phyloP scores from a whole-genome alignment of 2,797 vertebrate genomes.

The Bradypus variegatus region DNA sequence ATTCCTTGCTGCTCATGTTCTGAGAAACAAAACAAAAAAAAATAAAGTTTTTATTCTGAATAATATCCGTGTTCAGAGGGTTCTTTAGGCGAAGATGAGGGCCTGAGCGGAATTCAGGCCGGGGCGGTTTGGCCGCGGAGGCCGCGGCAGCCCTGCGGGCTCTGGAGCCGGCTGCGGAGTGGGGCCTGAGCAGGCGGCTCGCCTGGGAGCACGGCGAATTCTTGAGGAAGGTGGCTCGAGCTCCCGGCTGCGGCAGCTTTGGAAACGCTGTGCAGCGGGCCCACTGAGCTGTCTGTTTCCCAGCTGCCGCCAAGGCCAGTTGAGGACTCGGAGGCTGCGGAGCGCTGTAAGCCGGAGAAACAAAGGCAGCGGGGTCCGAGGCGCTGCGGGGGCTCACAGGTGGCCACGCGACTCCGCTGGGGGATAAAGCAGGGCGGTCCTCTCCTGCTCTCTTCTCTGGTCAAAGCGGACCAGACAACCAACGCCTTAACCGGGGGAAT shows the following conservation, averaged over 20 bases:
- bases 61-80: conserved; percentile 72
- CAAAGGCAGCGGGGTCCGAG: conserved; percentile 17
- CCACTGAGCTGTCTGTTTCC: conserved; percentile 43
- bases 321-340: not conserved
- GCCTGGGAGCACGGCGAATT: not conserved
- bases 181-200: not conserved
- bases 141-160: not conserved
- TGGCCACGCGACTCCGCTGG: not conserved
- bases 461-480: conserved; percentile 8
- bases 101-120: not conserved
- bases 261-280: not conserved
- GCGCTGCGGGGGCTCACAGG: conserved; percentile 52
- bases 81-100: conserved; percentile 64
- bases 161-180: not conserved
- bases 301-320: conserved; percentile 44
- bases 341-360: not conserved
- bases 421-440: not conserved
- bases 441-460: conserved; percentile 31
- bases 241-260: not conserved
- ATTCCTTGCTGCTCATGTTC: conserved; percentile 96
- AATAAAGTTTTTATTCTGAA: conserved; percentile 84
- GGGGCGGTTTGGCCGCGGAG: not conserved
- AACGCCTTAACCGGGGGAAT: not conserved
- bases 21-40: conserved; percentile 74
- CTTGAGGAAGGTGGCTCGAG: not conserved